Percentiles rank a stretch among this genome's conserved stretches.
phyloP scores from a whole-genome alignment of 1,140 invertebrate species.

The Sinella curviseta region DNA sequence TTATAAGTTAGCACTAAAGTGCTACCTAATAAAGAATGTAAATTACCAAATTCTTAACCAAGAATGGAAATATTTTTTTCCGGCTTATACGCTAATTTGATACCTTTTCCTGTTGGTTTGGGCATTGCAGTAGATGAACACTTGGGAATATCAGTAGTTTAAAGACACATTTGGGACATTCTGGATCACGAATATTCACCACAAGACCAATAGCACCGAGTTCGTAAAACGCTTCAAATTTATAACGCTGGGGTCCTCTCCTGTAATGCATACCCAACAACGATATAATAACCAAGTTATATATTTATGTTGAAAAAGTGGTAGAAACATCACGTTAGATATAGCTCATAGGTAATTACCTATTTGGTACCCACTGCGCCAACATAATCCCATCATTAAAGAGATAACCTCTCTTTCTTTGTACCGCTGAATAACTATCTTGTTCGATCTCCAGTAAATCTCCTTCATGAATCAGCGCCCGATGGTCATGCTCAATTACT shows the following conservation, averaged over 20 bases:
- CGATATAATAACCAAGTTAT: constrained; percentile 43
- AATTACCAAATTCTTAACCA: not conserved
- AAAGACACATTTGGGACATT: constrained; percentile 86
- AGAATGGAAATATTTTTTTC: constrained; percentile 28
- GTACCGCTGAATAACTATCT: constrained; percentile 79
- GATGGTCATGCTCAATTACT: constrained; percentile 71
- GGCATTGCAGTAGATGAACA: constrained; percentile 87
- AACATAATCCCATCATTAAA: constrained; percentile 83
- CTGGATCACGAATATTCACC: constrained; percentile 91
- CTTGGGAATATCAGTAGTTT: constrained; percentile 93
- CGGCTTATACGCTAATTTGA: not conserved
- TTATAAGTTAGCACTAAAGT: too few relatives aligned
- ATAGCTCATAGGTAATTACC: constrained; percentile 53
- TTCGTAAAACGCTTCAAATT: constrained; percentile 87
- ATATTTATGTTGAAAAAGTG: constrained; percentile 29
- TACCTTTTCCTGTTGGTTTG: constrained; percentile 76
- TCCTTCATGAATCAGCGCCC: constrained; percentile 81
- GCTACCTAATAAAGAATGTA: too few relatives aligned
- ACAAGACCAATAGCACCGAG: constrained; percentile 82
- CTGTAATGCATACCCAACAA: constrained; percentile 58
- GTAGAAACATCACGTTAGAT: not conserved
- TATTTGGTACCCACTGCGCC: constrained; percentile 71
- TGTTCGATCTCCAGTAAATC: constrained; percentile 86
- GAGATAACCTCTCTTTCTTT: constrained; percentile 87
- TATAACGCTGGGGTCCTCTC: constrained; percentile 78